Conservation (phyloP, 2,888 invertebrate genomes). For the Leucoptera coffeella region DNA sequence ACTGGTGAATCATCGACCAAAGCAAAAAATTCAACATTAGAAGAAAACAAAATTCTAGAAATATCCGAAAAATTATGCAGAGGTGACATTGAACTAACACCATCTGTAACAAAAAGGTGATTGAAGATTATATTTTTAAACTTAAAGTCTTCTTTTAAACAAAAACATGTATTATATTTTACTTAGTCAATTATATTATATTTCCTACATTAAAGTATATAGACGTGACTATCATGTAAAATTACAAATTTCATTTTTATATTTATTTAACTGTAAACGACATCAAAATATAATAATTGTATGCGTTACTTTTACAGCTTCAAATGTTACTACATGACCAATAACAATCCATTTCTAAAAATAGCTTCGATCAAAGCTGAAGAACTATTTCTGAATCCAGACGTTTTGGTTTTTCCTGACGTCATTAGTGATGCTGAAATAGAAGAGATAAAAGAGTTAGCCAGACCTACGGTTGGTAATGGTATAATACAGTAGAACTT, state of each 20-base stretch:
- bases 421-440: constrained; percentile 86
- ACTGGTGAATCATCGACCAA: constrained; percentile 31
- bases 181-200: no score
- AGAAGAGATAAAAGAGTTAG: constrained; percentile 73
- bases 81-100: constrained; percentile 57
- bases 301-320: no score
- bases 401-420: constrained; percentile 80
- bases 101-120: constrained; percentile 21
- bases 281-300: no score
- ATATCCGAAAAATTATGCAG: constrained; percentile 76
- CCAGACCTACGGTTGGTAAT: constrained; percentile 69
- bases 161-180: no score
- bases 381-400: constrained; percentile 73
- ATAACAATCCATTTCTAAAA: constrained; percentile 66
- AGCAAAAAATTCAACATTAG: constrained; percentile 7
- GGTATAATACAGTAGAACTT: neutral
- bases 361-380: constrained; percentile 78
- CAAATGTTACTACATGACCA: constrained; percentile 66
- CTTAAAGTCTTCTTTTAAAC: no score
- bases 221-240: no score
- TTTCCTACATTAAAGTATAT: no score
- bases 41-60: constrained; percentile 48
- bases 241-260: no score
- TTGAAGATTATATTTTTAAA: neutral
- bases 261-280: no score